These are phyloP conservation scores for Ditylenchus dipsaci DNA, from an alignment of 1,140 invertebrate species.

Conservation along the genomic window DNA sequence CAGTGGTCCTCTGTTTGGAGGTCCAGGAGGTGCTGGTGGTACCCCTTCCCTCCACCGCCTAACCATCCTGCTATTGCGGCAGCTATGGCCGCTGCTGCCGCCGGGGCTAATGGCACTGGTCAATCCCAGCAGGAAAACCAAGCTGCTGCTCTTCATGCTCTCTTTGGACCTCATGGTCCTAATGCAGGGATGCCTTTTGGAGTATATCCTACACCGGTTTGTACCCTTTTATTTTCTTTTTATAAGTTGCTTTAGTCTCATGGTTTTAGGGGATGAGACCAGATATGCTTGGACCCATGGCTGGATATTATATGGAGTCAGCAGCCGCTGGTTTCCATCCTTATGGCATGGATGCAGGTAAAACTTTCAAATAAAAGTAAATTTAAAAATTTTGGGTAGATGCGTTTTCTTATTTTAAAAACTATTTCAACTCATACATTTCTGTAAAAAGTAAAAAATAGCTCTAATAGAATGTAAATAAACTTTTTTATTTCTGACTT, in stretches of 20 bases:
- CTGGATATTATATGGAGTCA: not conserved
- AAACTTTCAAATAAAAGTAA: too few relatives aligned
- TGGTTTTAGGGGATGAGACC: not conserved
- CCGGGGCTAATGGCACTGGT: not conserved
- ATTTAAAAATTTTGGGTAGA: too few relatives aligned
- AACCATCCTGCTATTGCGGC: not conserved
- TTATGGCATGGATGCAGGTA: constrained; percentile 1
- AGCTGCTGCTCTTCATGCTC: not conserved
- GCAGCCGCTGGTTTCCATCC: not conserved
- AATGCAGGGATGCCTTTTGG: not conserved
- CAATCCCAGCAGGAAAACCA: not conserved
- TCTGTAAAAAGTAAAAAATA: too few relatives aligned
- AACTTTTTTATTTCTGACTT: too few relatives aligned
- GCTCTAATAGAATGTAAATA: too few relatives aligned
- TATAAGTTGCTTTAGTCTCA: too few relatives aligned
- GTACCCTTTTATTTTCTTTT: not conserved
- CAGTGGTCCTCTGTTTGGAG: not conserved
- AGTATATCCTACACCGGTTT: not conserved
- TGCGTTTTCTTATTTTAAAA: too few relatives aligned
- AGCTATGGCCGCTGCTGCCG: not conserved
- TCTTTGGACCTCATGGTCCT: not conserved
- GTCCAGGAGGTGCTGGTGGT: not conserved
- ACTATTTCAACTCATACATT: too few relatives aligned
- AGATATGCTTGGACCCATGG: not conserved
- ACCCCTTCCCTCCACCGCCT: not conserved